phyloP scores from a whole-genome alignment of 1,140 invertebrate genomes.

The Sitodiplosis mosellana region DNA sequence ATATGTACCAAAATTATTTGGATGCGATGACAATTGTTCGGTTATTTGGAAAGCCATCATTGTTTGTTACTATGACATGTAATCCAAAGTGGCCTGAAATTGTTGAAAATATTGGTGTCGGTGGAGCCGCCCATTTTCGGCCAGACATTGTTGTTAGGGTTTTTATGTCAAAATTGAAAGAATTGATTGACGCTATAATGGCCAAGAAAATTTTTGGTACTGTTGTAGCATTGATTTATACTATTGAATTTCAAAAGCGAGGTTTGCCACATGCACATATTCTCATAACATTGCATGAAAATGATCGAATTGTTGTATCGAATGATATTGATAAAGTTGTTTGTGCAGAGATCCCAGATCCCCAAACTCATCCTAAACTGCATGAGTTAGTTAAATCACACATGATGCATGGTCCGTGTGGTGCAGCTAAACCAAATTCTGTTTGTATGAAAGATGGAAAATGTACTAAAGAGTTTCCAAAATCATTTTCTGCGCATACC shows the following conservation, averaged over 20 bases:
- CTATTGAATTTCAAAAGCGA: slow-evolving; percentile 19
- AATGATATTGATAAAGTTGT: slow-evolving; percentile 29
- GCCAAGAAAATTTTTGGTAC: slow-evolving; percentile 16
- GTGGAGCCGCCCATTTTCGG: slow-evolving; percentile 15
- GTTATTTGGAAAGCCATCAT: slow-evolving; percentile 20
- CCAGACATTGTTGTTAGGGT: slow-evolving; percentile 24
- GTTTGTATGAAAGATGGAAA: slow-evolving; percentile 13
- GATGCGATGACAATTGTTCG: slow-evolving; percentile 31
- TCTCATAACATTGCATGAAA: not conserved
- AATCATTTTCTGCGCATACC: too few species aligned
- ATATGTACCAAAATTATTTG: slow-evolving; percentile 29
- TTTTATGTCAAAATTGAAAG: slow-evolving; percentile 29
- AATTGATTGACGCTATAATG: slow-evolving; percentile 25
- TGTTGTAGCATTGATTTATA: slow-evolving; percentile 26
- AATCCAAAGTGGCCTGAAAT: slow-evolving; percentile 31
- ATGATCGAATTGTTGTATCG: slow-evolving; percentile 4
- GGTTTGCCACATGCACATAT: not conserved
- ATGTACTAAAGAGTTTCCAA: slow-evolving; percentile 12
- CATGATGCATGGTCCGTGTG: slow-evolving; percentile 36
- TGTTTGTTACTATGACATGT: slow-evolving; percentile 26
- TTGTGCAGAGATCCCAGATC: slow-evolving; percentile 33
- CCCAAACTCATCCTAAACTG: slow-evolving; percentile 20
- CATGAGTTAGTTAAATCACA: slow-evolving; percentile 23
- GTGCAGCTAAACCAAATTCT: slow-evolving; percentile 6
- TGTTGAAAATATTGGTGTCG: slow-evolving; percentile 11